phyloP scores from a whole-genome alignment of 2,888 invertebrate genomes.

The Exephanes ischioxanthus region DNA sequence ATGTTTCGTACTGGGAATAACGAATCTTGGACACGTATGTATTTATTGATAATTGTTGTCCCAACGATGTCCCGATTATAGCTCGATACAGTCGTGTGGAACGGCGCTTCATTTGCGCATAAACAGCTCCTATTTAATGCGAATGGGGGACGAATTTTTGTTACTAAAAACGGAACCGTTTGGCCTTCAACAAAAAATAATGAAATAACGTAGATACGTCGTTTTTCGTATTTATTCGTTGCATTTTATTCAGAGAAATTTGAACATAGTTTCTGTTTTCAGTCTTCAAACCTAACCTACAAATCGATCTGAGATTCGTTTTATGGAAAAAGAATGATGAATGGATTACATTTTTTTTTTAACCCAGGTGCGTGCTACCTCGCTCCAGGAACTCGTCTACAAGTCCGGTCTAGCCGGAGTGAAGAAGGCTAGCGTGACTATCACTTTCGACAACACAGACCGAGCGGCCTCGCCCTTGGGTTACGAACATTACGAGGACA shows the following conservation, averaged over 20 bases:
- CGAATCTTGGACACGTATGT: slow-evolving; percentile 95
- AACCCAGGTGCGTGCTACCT: slow-evolving; percentile 94
- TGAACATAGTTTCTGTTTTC: too few species aligned
- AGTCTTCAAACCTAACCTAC: background rate
- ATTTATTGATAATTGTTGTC: slow-evolving; percentile 23
- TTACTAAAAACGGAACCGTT: too few species aligned
- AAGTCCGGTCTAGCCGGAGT: slow-evolving; percentile 99
- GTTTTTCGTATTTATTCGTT: too few species aligned
- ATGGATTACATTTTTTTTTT: background rate
- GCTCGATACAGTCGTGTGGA: background rate
- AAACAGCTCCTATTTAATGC: background rate
- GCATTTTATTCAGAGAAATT: too few species aligned
- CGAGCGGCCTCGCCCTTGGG: slow-evolving; percentile 94
- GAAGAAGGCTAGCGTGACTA: slow-evolving; percentile 97
- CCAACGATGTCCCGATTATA: background rate
- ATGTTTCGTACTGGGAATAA: slow-evolving; percentile 98
- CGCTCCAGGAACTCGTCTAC: slow-evolving; percentile 97
- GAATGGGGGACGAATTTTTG: too few species aligned
- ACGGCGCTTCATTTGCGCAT: background rate
- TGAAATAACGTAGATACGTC: too few species aligned
- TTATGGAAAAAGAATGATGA: background rate
- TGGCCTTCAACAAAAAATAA: too few species aligned
- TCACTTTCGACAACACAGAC: slow-evolving; percentile 97
- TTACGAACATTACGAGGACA: slow-evolving; percentile 95
- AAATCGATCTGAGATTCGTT: background rate